Evolutionary conservation across 1,140 invertebrate species (phyloP), one percentile per base, ranked within the genome.

Genomic region (Halyomorpha halys): DNA sequence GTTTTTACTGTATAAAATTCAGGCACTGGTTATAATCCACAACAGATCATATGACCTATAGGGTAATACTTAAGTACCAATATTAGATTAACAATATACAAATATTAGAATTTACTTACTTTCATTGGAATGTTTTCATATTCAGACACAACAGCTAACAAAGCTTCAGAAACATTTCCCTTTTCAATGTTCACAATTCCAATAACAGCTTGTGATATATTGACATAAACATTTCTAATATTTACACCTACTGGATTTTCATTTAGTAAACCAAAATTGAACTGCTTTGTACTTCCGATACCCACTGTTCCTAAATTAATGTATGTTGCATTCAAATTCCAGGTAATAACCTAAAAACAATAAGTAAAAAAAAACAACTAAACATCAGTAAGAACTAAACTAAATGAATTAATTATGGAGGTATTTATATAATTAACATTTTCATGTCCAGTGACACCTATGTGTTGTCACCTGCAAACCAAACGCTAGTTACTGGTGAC

Each of bases 221-320:
- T 87, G 8, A 83, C 81, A 45, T 81, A 80, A 78, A 85, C 85
- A 19, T 81, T 80, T 67, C 80, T 80, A 21, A 89, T 72, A 66
- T 81, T 79, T 65, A 90, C 80, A 70, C 81, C 80, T 21, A 90
- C 81, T 18, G 87, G 88, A 74, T 90, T 90, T 67, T 83, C 79
- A 75, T 90, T 90, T 64, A 83, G 76, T n/a, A 90, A 70, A 27
- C 84, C 82, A 75, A 90, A 87, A 68, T 82, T 80, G 39, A 85
- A 80, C 68, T 83, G 81, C 66, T 84, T 82, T 61, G 79, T 78
- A 44, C 83, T 83, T 11, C 81, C 80, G 63, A 84, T 81, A 44
- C 86, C 83, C n/a, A 90, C 76, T 14, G 84, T 81, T 15, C 89
- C 89, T 74, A 90, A 84, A 75, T 90, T 84, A 68, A 90, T 76